phyloP scores from a whole-genome alignment of 2,797 vertebrate species.

The Amphiprion clarkii region DNA sequence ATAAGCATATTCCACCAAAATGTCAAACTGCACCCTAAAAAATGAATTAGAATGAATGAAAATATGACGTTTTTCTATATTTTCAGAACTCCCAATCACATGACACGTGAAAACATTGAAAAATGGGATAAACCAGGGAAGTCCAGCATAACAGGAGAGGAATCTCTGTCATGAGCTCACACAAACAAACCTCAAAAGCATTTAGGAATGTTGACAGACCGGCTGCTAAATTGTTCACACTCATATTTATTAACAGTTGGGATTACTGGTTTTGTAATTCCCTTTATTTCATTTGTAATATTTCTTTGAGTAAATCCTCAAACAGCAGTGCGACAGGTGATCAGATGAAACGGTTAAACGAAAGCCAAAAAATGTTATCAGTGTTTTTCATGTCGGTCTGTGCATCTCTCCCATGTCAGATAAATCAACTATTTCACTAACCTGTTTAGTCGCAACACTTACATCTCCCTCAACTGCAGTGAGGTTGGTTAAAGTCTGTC shows the following conservation, averaged over 20 bases:
- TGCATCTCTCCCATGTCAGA: conserved; percentile 52
- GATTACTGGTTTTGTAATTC: neutral
- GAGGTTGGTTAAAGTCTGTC: conserved; percentile 87
- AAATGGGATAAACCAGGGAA: too few species aligned
- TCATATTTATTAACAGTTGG: neutral
- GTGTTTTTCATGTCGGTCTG: conserved; percentile 35
- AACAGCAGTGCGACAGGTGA: conserved; percentile 43
- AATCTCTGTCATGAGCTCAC: neutral
- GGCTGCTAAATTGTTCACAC: neutral
- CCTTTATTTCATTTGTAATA: conserved; percentile 18
- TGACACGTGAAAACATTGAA: too few species aligned
- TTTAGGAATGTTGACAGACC: conserved; percentile 8
- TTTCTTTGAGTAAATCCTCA: conserved; percentile 29
- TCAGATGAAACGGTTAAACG: neutral
- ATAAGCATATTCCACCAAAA: too few species aligned
- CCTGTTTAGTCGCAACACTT: conserved; percentile 50
- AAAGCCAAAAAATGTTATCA: neutral
- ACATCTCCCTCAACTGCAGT: conserved; percentile 80
- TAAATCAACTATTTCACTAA: conserved; percentile 63
- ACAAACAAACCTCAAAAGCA: neutral
- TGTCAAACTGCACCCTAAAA: too few species aligned
- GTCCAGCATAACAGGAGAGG: neutral
- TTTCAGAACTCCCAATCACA: neutral
- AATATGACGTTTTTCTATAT: neutral
- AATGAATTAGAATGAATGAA: neutral